A percentile compares a stretch with the other conserved stretches of the same genome.
Evolutionary conservation across 1,140 invertebrate genomes (phyloP).

Genomic region (Pseudomyrmex dendroicus): DNA sequence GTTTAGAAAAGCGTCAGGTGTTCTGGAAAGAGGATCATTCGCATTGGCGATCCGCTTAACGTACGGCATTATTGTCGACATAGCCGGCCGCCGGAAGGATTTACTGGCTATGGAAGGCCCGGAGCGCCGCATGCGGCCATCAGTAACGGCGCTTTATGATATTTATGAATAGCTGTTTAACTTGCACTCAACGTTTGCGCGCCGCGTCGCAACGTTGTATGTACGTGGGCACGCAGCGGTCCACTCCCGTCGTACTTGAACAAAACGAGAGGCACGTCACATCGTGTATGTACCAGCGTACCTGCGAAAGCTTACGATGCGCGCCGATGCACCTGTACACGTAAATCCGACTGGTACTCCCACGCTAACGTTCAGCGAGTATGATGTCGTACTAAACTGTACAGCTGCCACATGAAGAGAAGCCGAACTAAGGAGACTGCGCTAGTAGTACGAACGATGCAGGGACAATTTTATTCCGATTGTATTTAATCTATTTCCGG

Average conservation of each 20-base stretch:
- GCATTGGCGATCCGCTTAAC: conserved; percentile 58
- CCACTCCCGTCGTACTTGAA: conserved; percentile 52
- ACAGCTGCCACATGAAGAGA: conserved; percentile 33
- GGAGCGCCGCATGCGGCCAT: conserved; percentile 54
- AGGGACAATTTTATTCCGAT: not conserved
- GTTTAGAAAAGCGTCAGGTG: conserved; percentile 31
- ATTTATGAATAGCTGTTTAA: conserved; percentile 80
- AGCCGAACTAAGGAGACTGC: not conserved
- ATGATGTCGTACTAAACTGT: conserved; percentile 51
- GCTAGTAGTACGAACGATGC: not conserved
- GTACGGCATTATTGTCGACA: conserved; percentile 50
- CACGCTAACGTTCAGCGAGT: conserved; percentile 37
- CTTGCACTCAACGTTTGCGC: conserved; percentile 71
- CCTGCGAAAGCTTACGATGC: conserved; percentile 8
- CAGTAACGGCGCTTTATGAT: conserved; percentile 70
- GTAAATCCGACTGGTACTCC: conserved; percentile 60
- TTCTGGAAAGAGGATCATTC: conserved; percentile 59
- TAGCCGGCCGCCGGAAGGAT: conserved; percentile 63
- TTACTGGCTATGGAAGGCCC: conserved; percentile 64
- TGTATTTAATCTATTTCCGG: not conserved
- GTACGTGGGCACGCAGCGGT: conserved; percentile 42
- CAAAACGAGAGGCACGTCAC: conserved; percentile 29
- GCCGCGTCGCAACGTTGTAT: not conserved
- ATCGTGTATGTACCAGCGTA: conserved; percentile 9
- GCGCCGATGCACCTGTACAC: conserved; percentile 51